Evolutionary conservation across 2,113 vertebrate genomes (phyloP).

Genomic region (Sterrhoptilus dennistouni): DNA sequence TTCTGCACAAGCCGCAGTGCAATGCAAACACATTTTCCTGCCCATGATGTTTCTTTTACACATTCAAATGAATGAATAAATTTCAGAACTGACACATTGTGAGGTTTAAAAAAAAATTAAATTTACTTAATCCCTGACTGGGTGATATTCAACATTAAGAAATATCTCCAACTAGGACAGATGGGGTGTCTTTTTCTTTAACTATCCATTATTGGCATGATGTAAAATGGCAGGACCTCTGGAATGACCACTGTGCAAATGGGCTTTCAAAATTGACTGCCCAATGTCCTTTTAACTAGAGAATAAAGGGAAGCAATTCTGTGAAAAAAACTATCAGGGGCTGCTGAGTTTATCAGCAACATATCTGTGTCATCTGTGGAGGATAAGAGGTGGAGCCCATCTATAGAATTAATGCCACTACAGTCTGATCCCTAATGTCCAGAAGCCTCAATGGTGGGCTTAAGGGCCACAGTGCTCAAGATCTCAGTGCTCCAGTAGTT

Average conservation of each 20-base stretch:
- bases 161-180: neutral
- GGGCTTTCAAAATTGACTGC: neutral
- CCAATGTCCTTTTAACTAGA: neutral
- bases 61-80: neutral
- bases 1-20: neutral
- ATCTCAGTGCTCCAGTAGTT: neutral
- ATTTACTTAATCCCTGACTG: neutral
- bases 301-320: neutral
- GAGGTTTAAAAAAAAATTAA: neutral
- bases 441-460: neutral
- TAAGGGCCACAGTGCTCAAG: neutral
- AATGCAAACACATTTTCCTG: neutral
- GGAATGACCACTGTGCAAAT: neutral
- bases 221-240: neutral
- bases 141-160: neutral
- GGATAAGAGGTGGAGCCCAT: neutral
- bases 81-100: neutral
- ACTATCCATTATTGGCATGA: neutral
- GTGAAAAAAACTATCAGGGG: neutral
- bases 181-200: neutral
- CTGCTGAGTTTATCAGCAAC: neutral
- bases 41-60: neutral
- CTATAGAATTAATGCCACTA: neutral
- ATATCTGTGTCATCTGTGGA: neutral
- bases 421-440: neutral